Percentiles rank a stretch among this genome's conserved stretches.
These are phyloP conservation scores for Erpetoichthys calabaricus DNA, from an alignment of 2,797 vertebrate genomes.

Conservation along the genomic window DNA sequence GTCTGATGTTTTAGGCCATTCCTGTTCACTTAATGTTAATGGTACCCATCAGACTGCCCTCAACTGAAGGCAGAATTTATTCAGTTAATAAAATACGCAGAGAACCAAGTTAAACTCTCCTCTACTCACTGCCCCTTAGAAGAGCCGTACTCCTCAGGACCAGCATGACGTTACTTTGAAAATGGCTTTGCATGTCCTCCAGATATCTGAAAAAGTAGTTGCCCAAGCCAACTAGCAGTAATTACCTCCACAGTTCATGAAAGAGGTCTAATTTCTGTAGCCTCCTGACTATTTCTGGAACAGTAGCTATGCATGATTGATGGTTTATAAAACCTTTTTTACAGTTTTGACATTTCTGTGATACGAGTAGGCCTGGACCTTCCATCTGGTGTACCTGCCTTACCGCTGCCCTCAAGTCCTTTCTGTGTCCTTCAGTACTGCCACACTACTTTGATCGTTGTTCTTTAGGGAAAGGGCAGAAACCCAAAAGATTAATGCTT, in stretches of 20 bases:
- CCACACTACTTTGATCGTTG: slow-evolving; percentile 22
- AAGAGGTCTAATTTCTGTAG: slow-evolving; percentile 35
- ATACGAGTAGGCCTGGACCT: slow-evolving; percentile 47
- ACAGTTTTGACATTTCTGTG: slow-evolving; percentile 50
- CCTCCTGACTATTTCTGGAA: slow-evolving; percentile 37
- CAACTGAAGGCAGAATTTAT: too few species aligned
- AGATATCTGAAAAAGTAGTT: slow-evolving; percentile 23
- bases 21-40: too few species aligned
- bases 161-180: slow-evolving; percentile 12
- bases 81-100: too few species aligned
- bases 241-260: slow-evolving; percentile 44
- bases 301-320: slow-evolving; percentile 32
- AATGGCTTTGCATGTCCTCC: slow-evolving; percentile 12
- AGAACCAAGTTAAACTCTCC: not conserved
- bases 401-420: slow-evolving; percentile 21
- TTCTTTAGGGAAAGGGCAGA: slow-evolving; percentile 36
- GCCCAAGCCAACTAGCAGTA: slow-evolving; percentile 33
- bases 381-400: slow-evolving; percentile 25
- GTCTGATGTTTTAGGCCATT: too few species aligned
- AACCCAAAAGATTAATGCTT: slow-evolving; percentile 31
- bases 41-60: too few species aligned
- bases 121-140: not conserved
- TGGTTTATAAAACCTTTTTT: slow-evolving; percentile 43
- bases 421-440: slow-evolving; percentile 28
- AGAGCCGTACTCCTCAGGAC: slow-evolving; percentile 7